Evolutionary conservation across 2,113 vertebrate species (phyloP).

Genomic region (Phasianus colchicus): DNA sequence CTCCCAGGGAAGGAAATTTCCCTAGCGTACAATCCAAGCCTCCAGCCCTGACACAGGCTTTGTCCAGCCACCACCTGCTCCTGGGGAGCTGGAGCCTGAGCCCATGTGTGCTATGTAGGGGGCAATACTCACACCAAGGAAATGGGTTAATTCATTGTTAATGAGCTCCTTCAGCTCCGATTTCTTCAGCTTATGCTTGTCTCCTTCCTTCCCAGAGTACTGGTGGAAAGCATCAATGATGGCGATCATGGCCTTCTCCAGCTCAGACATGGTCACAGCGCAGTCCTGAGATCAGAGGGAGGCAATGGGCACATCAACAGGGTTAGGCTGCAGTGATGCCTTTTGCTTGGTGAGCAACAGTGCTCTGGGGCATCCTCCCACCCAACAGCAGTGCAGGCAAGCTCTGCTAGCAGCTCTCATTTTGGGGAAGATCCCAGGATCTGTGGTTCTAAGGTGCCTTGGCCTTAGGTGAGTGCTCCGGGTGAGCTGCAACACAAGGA

Average conservation of each 20-base stretch:
- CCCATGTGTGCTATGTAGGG: accelerated
- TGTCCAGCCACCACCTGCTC: neutral
- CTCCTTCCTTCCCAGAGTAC: conserved; percentile 85
- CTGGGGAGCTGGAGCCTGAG: neutral
- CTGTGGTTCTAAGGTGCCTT: accelerated
- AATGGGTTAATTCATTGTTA: conserved; percentile 80
- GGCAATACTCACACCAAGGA: conserved; percentile 80
- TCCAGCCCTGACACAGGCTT: neutral
- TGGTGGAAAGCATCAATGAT: conserved; percentile 86
- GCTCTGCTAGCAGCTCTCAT: accelerated
- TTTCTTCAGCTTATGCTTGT: conserved; percentile 90
- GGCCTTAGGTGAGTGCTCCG: neutral
- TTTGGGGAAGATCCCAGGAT: neutral
- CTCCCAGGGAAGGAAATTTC: neutral
- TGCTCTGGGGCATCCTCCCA: accelerated
- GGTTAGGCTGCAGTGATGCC: neutral
- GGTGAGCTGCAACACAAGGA: accelerated
- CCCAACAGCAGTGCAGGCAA: accelerated
- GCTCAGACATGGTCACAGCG: conserved; percentile 78
- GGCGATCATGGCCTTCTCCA: conserved; percentile 84
- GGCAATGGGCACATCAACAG: accelerated
- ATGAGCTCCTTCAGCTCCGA: conserved; percentile 87
- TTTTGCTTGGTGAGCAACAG: accelerated
- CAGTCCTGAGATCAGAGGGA: neutral
- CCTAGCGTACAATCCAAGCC: neutral